Percentiles rank a stretch among this genome's conserved stretches.
These are phyloP conservation scores for Brenthis daphne DNA, from an alignment of 2,888 invertebrate genomes.

Conservation along the genomic window DNA sequence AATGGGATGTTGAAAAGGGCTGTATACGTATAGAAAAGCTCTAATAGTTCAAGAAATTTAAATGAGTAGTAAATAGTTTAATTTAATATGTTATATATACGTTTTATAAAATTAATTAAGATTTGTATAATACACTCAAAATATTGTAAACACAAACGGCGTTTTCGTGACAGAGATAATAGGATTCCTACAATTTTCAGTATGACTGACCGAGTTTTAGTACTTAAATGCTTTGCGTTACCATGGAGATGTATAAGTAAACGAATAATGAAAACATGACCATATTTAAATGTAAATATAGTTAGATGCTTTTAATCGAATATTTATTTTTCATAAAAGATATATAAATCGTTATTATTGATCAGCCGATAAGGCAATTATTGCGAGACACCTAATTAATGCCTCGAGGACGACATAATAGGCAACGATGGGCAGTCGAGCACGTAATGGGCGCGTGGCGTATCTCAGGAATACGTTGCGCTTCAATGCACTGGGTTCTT, in stretches of 20 bases:
- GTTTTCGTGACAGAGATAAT: no score
- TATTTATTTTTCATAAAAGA: constrained; percentile 6
- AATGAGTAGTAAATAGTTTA: no score
- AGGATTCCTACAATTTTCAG: no score
- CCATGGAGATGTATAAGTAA: not conserved
- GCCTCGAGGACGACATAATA: constrained; percentile 38
- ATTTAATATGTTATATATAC: no score
- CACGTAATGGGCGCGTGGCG: constrained; percentile 40
- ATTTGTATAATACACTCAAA: no score
- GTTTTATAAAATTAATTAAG: no score
- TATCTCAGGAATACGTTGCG: constrained; percentile 40
- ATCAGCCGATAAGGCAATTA: constrained; percentile 33
- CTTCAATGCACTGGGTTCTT: constrained; percentile 37
- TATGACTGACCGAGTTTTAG: no score
- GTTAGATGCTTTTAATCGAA: not conserved
- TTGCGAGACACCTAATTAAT: constrained; percentile 37
- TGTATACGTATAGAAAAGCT: no score
- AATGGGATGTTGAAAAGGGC: no score
- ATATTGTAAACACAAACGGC: no score
- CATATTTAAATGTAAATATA: not conserved
- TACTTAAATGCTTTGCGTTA: no score
- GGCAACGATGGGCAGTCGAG: constrained; percentile 40
- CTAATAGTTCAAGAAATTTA: no score
- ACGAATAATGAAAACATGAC: not conserved
- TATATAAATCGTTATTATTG: constrained; percentile 21